Conservation (phyloP, 2,888 invertebrate species). For the Dryobotodes eremita region DNA sequence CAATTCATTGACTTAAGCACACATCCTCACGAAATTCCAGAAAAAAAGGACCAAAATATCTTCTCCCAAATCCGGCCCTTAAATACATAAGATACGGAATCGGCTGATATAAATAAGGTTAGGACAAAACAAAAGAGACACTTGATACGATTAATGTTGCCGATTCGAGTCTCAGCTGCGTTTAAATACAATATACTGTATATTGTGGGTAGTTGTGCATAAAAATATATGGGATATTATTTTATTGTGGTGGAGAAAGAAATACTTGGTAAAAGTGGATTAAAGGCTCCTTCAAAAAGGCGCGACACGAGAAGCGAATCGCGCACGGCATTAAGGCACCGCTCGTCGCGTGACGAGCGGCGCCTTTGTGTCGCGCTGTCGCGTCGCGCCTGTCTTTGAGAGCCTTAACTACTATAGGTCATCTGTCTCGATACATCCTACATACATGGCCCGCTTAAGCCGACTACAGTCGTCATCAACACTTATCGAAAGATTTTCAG, state of each 20-base stretch:
- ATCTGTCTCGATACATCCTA: too few species aligned
- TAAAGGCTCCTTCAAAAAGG: too few species aligned
- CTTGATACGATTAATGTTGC: constrained; percentile 79
- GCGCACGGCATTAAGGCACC: too few species aligned
- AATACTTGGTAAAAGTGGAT: background rate
- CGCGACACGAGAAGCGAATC: too few species aligned
- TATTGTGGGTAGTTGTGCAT: constrained; percentile 59
- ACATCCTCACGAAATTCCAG: constrained; percentile 9
- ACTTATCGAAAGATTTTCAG: too few species aligned
- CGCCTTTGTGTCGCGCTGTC: too few species aligned
- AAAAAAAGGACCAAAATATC: constrained; percentile 42
- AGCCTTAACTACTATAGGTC: too few species aligned
- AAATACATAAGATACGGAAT: constrained; percentile 70
- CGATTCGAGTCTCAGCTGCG: constrained; percentile 63
- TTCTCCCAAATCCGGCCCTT: constrained; percentile 70
- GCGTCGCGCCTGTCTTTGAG: too few species aligned
- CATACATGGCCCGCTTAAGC: too few species aligned
- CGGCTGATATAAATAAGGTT: constrained; percentile 81
- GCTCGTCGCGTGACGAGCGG: too few species aligned
- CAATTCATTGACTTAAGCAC: constrained; percentile 24
- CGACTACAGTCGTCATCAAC: too few species aligned
- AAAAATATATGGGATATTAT: constrained; percentile 54
- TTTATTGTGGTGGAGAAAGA: constrained; percentile 17
- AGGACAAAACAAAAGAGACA: constrained; percentile 82
- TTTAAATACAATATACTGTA: constrained; percentile 71